These are phyloP conservation scores for Drosophila prolongata DNA, from an alignment of 2,888 invertebrate genomes.

Conservation along the genomic window DNA sequence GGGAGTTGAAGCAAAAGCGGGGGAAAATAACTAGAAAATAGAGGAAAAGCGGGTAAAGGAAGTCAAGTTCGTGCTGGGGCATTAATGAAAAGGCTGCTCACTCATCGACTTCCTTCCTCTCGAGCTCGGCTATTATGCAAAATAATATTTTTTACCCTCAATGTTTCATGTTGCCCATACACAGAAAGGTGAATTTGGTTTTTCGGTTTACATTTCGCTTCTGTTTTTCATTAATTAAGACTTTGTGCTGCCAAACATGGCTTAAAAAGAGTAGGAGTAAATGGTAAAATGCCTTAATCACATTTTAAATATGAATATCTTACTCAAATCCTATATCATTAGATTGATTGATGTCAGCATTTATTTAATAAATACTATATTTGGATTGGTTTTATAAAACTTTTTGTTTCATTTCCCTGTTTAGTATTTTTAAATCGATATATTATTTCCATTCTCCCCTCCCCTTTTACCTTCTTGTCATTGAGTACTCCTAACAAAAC, in stretches of 20 bases:
- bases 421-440: too few species aligned
- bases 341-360: too few species aligned
- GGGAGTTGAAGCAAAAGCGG: conserved; percentile 1
- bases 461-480: too few species aligned
- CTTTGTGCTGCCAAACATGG: conserved; percentile 11
- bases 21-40: conserved; percentile 23
- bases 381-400: neutral
- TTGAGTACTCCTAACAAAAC: neutral
- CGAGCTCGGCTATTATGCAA: conserved; percentile 38
- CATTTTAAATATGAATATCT: too few species aligned
- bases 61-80: conserved; percentile 44
- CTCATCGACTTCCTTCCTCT: conserved; percentile 29
- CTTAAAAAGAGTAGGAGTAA: too few species aligned
- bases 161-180: conserved; percentile 19
- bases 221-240: conserved; percentile 56
- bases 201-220: neutral
- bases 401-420: too few species aligned
- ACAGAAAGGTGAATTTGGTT: neutral
- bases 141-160: conserved; percentile 41
- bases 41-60: conserved; percentile 11
- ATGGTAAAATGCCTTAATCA: too few species aligned
- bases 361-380: too few species aligned
- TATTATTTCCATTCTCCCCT: too few species aligned
- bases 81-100: conserved; percentile 55
- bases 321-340: too few species aligned